Conservation (phyloP, 2,797 vertebrate genomes). For the Varecia variegata region DNA sequence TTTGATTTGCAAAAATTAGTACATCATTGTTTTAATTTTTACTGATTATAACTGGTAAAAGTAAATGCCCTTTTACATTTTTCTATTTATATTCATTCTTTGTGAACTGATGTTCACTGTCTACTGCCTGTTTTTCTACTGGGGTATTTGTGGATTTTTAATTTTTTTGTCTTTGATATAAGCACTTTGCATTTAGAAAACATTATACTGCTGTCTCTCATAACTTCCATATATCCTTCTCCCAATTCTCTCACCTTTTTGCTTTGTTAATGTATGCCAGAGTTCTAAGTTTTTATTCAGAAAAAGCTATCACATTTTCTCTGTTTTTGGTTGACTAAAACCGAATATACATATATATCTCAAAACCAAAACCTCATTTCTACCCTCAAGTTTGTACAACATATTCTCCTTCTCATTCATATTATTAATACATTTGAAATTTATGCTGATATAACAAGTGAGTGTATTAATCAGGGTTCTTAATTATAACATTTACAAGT, state of each 20-base stretch:
- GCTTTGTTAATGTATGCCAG: neutral
- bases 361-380: neutral
- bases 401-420: neutral
- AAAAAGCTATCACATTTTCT: neutral
- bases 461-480: neutral
- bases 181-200: neutral
- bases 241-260: neutral
- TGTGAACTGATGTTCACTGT: no score
- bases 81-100: neutral
- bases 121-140: neutral
- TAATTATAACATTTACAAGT: neutral
- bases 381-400: neutral
- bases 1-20: neutral
- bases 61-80: neutral
- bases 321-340: neutral
- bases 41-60: neutral
- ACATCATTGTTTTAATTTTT: neutral
- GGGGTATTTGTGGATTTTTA: neutral
- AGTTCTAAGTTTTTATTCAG: neutral
- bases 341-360: neutral
- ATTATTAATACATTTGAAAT: neutral
- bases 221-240: neutral
- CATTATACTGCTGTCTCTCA: neutral
- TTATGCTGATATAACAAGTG: neutral
- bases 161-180: neutral